Evolutionary conservation across 2,113 vertebrate genomes (phyloP).

Genomic region (Sander vitreus): DNA sequence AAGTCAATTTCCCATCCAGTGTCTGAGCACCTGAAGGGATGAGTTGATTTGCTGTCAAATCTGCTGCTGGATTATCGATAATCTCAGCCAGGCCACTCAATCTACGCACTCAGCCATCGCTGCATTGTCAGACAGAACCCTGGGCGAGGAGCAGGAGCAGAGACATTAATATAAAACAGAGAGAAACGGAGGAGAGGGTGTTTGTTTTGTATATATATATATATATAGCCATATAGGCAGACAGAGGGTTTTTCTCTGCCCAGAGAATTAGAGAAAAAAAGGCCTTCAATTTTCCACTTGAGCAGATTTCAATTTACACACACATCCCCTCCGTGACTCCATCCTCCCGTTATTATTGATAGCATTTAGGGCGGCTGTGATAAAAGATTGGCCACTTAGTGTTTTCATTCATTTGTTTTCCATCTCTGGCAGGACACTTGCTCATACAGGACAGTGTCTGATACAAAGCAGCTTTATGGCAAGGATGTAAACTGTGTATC

Average conservation of each 20-base stretch:
- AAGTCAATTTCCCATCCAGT: conserved; percentile 60
- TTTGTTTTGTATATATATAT: conserved; percentile 45
- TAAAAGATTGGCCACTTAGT: conserved; percentile 64
- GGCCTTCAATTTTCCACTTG: conserved; percentile 80
- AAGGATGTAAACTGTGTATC: background rate
- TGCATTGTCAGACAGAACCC: conserved; percentile 42
- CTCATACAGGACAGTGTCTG: conserved; percentile 6
- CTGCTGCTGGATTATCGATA: conserved; percentile 77
- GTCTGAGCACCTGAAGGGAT: conserved; percentile 64
- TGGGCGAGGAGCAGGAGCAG: background rate
- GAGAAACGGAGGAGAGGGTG: conserved; percentile 41
- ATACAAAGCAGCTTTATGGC: background rate
- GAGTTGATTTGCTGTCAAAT: conserved; percentile 80
- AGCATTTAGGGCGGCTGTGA: conserved; percentile 68
- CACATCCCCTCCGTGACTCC: conserved; percentile 50
- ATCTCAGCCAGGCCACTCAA: conserved; percentile 69
- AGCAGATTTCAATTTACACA: conserved; percentile 79
- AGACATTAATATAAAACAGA: conserved; percentile 40
- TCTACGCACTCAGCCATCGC: conserved; percentile 32
- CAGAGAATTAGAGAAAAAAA: conserved; percentile 63
- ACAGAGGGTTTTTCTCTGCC: conserved; percentile 52
- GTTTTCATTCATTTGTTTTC: conserved; percentile 53
- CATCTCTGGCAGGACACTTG: conserved; percentile 24
- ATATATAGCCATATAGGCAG: conserved; percentile 30
- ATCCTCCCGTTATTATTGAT: conserved; percentile 69